Evolutionary conservation across 2,888 invertebrate species (phyloP), one percentile per base, ranked within the genome.

Genomic region (Rhamnusium bicolor): DNA sequence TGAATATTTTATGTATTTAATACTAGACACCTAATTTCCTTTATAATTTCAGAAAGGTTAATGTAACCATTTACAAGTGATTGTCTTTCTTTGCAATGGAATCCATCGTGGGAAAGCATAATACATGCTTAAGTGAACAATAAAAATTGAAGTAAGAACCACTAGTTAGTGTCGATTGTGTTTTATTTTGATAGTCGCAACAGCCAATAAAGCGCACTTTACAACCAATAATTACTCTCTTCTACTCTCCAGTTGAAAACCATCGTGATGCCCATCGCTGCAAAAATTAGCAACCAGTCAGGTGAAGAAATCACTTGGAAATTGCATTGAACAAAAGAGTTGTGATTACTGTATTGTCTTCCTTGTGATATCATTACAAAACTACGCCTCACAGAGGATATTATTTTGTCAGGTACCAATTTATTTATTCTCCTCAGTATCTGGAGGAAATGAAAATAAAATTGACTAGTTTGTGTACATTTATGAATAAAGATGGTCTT

Each of bases 271-370:
- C 74, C 72, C 75, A 71, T 75, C 75, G 71, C 63, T 65, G 58
- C 66, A 56, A 68, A 76, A 79, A 79, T 79, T 79, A 76, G 79
- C 72, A 60, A 67, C 56, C 76, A 77, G 72, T 76, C 76, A 76
- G 72, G 75, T 75, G 75, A 63, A 76, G 75, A 79, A 79, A 72
- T 74, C 71, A 63, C 61, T 19, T 27, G n/a, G 24, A 62, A 61
- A 46, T 46, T 61, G 19, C 40, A 61, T 10, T 3, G 18, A 24
- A 51, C 51, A 51, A 51, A 54, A 54, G 54, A 6, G n/a, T 14
- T 24, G 51, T 18, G 51, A 24, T 32, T 32, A 32, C n/a, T 40
- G 24, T 24, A 24, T 54, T 24, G 54, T 54, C 24, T 18, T 51
- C 5, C 12, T 51, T 21, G n/a, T n/a, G 19, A 51, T 21, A 21